Evolutionary conservation across 2,113 vertebrate species (phyloP).

Genomic region (Psittacus erithacus): DNA sequence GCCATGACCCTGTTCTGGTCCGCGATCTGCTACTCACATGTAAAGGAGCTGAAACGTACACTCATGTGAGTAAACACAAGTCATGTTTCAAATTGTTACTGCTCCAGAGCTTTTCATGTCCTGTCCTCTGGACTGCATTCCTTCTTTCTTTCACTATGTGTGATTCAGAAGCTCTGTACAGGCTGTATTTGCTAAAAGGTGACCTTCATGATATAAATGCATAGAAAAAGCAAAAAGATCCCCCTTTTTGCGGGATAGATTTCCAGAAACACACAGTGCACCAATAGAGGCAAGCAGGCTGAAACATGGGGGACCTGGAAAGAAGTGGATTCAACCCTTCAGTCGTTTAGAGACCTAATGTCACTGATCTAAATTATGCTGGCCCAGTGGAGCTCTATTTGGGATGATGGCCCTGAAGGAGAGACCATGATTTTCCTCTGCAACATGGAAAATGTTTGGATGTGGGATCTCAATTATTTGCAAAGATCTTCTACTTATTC

Average conservation of each 20-base stretch:
- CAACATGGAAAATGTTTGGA: background rate
- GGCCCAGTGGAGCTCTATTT: background rate
- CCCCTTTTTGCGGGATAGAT: background rate
- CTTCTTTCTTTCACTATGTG: background rate
- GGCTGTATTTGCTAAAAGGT: background rate
- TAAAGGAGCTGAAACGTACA: background rate
- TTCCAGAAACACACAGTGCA: background rate
- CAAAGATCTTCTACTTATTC: background rate
- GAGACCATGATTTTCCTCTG: background rate
- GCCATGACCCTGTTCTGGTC: background rate
- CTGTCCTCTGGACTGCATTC: background rate
- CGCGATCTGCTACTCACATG: rapidly evolving
- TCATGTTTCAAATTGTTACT: rapidly evolving
- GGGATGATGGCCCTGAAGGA: background rate
- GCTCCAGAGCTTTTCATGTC: background rate
- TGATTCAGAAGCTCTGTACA: background rate
- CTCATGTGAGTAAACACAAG: background rate
- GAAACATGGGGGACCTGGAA: background rate
- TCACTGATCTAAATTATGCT: background rate
- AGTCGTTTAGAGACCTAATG: background rate
- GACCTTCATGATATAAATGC: background rate
- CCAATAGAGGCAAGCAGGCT: background rate
- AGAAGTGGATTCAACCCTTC: background rate
- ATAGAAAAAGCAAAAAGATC: background rate
- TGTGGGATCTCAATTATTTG: background rate